Conservation (phyloP, 2,797 vertebrate species). For the Pelobates cultripes region DNA sequence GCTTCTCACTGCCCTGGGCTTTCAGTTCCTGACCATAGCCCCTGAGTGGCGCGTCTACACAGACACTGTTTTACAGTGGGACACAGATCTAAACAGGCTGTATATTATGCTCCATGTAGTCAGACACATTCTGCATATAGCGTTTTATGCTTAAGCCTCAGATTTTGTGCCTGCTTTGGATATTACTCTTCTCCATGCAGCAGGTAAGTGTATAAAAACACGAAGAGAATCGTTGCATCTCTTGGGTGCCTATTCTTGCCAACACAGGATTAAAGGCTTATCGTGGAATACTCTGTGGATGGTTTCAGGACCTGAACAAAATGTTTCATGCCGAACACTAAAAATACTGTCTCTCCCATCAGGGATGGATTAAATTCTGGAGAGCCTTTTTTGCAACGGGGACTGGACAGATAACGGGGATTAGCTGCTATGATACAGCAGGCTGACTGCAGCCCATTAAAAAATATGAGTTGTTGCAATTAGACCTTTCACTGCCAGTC, state of each 20-base stretch:
- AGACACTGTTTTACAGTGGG: too few species aligned
- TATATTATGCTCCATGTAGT: too few species aligned
- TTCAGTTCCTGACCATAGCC: too few species aligned
- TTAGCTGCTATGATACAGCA: slow-evolving; percentile 51
- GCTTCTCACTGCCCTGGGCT: too few species aligned
- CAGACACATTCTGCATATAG: too few species aligned
- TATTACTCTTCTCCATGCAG: slow-evolving; percentile 11
- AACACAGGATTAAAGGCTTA: slow-evolving; percentile 48
- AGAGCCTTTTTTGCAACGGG: slow-evolving; percentile 40
- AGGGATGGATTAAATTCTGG: slow-evolving; percentile 52
- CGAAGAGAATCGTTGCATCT: slow-evolving; percentile 33
- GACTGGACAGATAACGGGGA: slow-evolving; percentile 54
- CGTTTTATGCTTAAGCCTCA: slow-evolving; percentile 8
- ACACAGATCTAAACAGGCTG: too few species aligned
- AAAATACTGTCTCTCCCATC: slow-evolving; percentile 42
- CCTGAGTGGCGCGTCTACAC: too few species aligned
- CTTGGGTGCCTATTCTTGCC: slow-evolving; percentile 38
- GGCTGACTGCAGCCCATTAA: slow-evolving; percentile 32
- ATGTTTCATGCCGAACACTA: slow-evolving; percentile 49
- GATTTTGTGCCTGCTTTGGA: slow-evolving; percentile 8
- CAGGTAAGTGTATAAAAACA: slow-evolving; percentile 41
- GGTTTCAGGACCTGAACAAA: slow-evolving; percentile 52
- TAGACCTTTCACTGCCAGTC: slow-evolving; percentile 29
- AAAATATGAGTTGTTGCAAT: slow-evolving; percentile 43
- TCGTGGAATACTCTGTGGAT: slow-evolving; percentile 42